Percentiles rank a stretch among this genome's conserved stretches.
These are phyloP conservation scores for Protonibea diacanthus DNA, from an alignment of 2,797 vertebrate species.

Conservation along the genomic window DNA sequence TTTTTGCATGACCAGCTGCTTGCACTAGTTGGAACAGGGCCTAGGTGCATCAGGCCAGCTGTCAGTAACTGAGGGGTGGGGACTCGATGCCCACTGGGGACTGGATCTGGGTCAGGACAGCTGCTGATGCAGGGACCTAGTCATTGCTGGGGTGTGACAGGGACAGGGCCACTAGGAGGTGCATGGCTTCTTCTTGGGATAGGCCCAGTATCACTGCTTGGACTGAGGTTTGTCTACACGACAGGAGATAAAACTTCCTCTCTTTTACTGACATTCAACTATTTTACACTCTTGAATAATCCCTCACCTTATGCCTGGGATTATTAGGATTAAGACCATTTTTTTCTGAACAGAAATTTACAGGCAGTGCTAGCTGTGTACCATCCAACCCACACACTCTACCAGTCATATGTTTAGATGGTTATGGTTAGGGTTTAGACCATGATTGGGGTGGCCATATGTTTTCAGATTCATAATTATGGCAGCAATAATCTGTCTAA, in stretches of 20 bases:
- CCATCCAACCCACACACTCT: neutral
- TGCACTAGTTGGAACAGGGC: neutral
- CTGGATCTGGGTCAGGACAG: no score
- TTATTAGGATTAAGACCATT: neutral
- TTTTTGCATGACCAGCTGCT: neutral
- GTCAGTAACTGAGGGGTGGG: no score
- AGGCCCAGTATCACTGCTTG: neutral
- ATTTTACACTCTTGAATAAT: neutral
- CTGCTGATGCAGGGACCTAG: no score
- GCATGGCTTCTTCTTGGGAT: neutral
- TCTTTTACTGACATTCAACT: neutral
- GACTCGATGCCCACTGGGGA: no score
- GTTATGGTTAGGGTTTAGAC: neutral
- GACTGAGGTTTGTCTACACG: neutral
- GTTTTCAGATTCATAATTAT: slow-evolving; percentile 2
- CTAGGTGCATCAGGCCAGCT: neutral
- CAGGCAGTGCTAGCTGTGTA: neutral
- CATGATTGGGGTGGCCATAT: neutral
- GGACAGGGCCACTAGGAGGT: no score
- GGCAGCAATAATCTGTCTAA: neutral
- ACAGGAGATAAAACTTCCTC: neutral
- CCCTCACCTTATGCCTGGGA: neutral
- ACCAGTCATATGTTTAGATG: neutral
- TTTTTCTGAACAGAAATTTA: neutral
- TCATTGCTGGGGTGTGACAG: no score